Base-by-base conservation (phyloP, 30 jellyfish, hydroid and myxozoan species). In the Rhopilema esculentum region DNA sequence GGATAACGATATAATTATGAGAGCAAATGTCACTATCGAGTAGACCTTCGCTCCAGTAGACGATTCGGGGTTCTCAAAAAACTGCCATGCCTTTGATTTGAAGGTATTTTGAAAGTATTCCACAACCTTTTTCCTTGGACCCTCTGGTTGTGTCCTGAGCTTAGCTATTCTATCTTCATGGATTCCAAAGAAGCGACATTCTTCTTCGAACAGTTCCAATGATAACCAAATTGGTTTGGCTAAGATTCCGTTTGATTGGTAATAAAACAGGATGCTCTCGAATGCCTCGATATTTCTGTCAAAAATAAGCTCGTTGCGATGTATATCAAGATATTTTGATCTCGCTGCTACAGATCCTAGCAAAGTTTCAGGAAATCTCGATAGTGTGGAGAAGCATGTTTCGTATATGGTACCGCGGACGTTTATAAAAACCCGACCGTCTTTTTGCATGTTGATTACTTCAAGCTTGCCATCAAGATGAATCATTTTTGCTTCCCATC, bases 231-330 rank as follows among this genome's bases (percentile, higher is more conserved):
- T 64, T 4, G 97, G 97, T 52, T 72, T 74, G 69, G 87, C 91
- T 40, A 91, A 57, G n/a, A 91, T 83, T 19, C 97, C 97, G 0
- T 74, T 25, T 26, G 97, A 91, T 62, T 91, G 97, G 57, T 91
- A 91, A 51, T 69, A 77, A 69, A 91, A 84, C 40, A 82, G 57
- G 17, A 83, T 78, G 27, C 83, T 32, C 53, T 84, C 91, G 32
- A 91, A 91, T n/a, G 93, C 89, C 18, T 67, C 70, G 53, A 9
- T 63, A 84, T 83, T 68, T 30, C 93, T 69, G 70, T 90, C 90
- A 78, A 90, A 77, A 51, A 82, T 15, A 12, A 81, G 52, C 33
- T 53, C 88, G 32, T 29, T 51, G 6, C 89, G 77, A 49, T 65
- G 28, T 19, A 17, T 51, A 65, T 91, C 88, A 65, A 30, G 40